These are phyloP conservation scores for Atopsyche davidsoni DNA, from an alignment of 1,140 invertebrate species.

Conservation along the genomic window DNA sequence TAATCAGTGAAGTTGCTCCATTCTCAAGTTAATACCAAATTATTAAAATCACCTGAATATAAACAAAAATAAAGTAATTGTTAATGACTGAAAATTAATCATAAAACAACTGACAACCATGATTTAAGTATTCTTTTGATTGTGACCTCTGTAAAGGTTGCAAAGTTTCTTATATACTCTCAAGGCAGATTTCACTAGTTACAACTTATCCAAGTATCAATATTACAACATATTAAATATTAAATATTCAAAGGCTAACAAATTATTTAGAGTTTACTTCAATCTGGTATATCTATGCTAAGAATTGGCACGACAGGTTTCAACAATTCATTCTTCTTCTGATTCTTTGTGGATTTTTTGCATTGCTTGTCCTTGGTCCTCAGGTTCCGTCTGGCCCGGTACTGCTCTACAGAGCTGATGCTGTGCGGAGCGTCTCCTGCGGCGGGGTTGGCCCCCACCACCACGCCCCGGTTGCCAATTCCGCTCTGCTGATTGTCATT, in stretches of 20 bases:
- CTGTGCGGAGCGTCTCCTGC: conserved; percentile 36
- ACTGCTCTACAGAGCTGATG: conserved; percentile 46
- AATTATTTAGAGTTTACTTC: conserved; percentile 36
- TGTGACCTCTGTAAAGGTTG: too few species aligned
- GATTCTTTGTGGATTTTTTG: conserved; percentile 57
- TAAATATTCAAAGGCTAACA: background rate
- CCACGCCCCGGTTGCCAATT: conserved; percentile 32
- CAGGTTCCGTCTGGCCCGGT: conserved; percentile 47
- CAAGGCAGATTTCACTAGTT: background rate
- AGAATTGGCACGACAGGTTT: conserved; percentile 82
- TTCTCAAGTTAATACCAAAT: too few species aligned
- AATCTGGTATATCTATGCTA: conserved; percentile 85
- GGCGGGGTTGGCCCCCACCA: conserved; percentile 46
- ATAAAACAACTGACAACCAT: too few species aligned
- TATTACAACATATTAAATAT: conserved; percentile 1
- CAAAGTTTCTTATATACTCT: too few species aligned
- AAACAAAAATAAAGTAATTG: too few species aligned
- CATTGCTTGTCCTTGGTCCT: conserved; percentile 52
- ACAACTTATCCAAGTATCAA: background rate
- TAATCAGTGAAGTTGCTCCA: too few species aligned
- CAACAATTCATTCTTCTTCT: conserved; percentile 65
- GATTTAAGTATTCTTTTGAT: too few species aligned
- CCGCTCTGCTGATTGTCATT: conserved; percentile 51
- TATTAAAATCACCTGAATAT: too few species aligned
- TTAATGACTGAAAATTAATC: too few species aligned